These are phyloP conservation scores for Phylloscopus trochiloides DNA, from an alignment of 2,113 vertebrate genomes.

Conservation along the genomic window DNA sequence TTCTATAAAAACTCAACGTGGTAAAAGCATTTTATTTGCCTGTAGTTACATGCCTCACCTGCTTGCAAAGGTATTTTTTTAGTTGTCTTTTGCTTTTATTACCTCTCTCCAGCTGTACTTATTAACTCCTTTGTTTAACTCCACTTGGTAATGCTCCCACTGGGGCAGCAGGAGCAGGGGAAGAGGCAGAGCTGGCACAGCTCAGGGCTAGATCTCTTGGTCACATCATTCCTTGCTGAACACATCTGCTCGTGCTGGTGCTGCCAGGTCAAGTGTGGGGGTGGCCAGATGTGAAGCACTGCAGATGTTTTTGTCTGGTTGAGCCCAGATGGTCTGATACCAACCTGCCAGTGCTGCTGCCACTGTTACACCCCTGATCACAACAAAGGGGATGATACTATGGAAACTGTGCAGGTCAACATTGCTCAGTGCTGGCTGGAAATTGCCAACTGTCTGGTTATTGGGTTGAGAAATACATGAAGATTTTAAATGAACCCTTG, in stretches of 20 bases:
- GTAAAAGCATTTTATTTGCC: background rate
- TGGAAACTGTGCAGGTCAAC: background rate
- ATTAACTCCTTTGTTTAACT: background rate
- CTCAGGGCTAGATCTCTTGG: background rate
- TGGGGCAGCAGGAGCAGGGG: background rate
- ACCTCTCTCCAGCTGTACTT: background rate
- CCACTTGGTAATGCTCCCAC: background rate
- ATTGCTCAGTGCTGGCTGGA: background rate
- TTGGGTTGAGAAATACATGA: background rate
- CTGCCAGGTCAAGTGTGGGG: background rate
- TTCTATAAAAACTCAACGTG: background rate
- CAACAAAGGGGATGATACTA: accelerated
- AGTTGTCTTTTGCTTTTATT: background rate
- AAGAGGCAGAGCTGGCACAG: background rate
- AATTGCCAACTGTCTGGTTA: accelerated
- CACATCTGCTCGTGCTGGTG: background rate
- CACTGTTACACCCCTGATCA: accelerated
- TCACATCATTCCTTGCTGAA: background rate
- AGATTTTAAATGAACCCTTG: background rate
- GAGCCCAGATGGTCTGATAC: background rate
- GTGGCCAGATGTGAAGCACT: background rate
- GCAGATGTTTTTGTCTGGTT: background rate
- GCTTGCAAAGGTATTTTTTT: background rate
- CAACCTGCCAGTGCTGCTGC: background rate
- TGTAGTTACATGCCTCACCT: background rate